Evolutionary conservation across 1,140 invertebrate species (phyloP), one percentile per base, ranked within the genome.

Genomic region (Drosophila bocqueti): DNA sequence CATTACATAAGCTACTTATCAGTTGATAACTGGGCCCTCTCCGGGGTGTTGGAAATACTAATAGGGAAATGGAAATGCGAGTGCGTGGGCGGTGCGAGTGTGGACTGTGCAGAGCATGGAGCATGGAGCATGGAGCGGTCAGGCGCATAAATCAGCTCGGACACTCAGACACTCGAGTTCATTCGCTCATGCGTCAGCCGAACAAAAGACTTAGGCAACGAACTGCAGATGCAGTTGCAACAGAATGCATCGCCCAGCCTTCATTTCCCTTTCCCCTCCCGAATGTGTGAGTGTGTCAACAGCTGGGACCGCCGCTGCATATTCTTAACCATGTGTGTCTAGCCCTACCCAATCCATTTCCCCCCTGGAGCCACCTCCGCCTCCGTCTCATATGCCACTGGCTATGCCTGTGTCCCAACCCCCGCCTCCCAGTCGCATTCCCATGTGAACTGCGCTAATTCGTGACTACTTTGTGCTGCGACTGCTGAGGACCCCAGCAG

Each of bases 1-100:
- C 55, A 90, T 90, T 90, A 90, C 85, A 82, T 90, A 90, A 90
- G 86, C 85, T 90, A 90, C 85, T 90, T 89, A 89, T 90, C 85
- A 90, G 78, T 74, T 87, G 84, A 87, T 87, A 87, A 87, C 84
- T 79, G 81, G 82, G 85, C 76, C 60, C 76, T 66, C 80, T 60
- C 49, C 49, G 49, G 54, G 61, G 63, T 62, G 45, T 71, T 76
- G 72, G 59, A 79, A 82, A 79, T 85, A 78, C 73, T 85, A 86
- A 87, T 83, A 78, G 63, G 64, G 54, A 52, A 67, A 77, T 66
- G 57, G 49, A 69, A 67, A 67, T 80, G 74, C 59, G 74, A 67
- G 47, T 87, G 83, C 71, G 83, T 87, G 82, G 83, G 83, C 67
- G 83, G 65, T 59, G 74, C 47, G 61, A 59, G 66, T 75, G 60